A percentile compares a stretch with the other conserved stretches of the same genome.
These are phyloP conservation scores for Drosophila sp. DNA, from an alignment of 1,140 invertebrate genomes.

Conservation along the genomic window DNA sequence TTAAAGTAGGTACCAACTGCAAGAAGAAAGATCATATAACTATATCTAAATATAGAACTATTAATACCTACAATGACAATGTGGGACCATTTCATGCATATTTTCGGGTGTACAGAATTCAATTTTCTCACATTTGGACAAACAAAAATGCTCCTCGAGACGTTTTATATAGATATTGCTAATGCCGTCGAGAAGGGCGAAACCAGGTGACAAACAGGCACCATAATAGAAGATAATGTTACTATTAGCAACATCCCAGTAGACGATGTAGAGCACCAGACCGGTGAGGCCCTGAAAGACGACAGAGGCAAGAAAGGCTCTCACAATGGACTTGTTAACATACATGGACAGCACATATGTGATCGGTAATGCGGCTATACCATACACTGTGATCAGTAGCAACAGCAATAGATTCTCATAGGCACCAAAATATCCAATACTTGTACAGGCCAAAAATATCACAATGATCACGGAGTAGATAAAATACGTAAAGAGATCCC, in stretches of 20 bases:
- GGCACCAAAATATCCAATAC: conserved; percentile 56
- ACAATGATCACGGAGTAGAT: conserved; percentile 65
- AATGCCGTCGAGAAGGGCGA: conserved; percentile 70
- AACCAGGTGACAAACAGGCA: conserved; percentile 68
- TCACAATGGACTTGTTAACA: conserved; percentile 44
- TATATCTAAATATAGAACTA: neutral
- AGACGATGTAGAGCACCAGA: conserved; percentile 62
- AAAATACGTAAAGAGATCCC: conserved; percentile 67
- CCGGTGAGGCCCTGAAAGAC: conserved; percentile 65
- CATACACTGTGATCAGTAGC: conserved; percentile 55
- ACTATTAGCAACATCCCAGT: conserved; percentile 74
- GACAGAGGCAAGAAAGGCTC: conserved; percentile 64
- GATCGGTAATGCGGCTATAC: conserved; percentile 54
- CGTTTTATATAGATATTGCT: conserved; percentile 66
- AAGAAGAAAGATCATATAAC: neutral
- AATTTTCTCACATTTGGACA: conserved; percentile 40
- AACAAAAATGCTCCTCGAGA: conserved; percentile 53
- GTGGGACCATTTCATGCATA: conserved; percentile 62
- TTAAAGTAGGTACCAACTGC: conserved; percentile 57
- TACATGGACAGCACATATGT: conserved; percentile 74
- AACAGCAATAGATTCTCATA: conserved; percentile 60
- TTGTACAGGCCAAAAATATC: conserved; percentile 52
- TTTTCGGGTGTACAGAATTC: conserved; percentile 44
- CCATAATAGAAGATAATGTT: conserved; percentile 65
- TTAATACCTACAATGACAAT: conserved; percentile 45